Base-by-base conservation (phyloP, 2,888 invertebrate genomes). In the Conops quadrifasciatus region DNA sequence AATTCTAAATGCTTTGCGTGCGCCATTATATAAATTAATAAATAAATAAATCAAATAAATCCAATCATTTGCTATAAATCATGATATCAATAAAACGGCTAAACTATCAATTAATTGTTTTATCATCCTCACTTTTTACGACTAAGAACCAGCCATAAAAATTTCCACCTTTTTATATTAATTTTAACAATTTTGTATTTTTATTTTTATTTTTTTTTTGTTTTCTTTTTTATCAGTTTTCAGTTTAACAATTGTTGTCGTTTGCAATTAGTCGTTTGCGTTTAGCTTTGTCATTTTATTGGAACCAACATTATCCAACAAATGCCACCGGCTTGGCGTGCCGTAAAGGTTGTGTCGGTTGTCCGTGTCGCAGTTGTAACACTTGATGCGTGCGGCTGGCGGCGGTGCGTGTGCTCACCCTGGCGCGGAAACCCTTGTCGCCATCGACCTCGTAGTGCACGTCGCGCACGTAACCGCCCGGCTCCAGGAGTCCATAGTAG, bases 361-460 rank as follows among this genome's bases (percentile, higher is more conserved):
- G 83, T 47, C 79, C 77, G 59, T 76, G 71, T 30, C 76, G 71
- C 56, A 79, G 74, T 63, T 78, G 77, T 64, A 80, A 72, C 2
- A 77, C 71, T 71, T 83, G 82, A 72, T 82, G 82, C 64, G 79
- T 82, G 67, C 77, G 77, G 73, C 83, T 83, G 71, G 80, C 78
- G 69, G 80, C 81, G 63, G 82, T 81, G 43, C 80, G 77, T 24
- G 80, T 85, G 75, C 78, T 79, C 21, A 85, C 80, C 13, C 80
- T 80, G 68, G 81, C 81, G 65, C 77, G 77, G 71, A 81, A 83
- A 11, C 82, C 82, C 66, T 76, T 80, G 56, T 80, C 75, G 0
- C 80, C 81, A 65, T 80, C 77, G 13, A 83, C 83, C 74, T 83
- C 81, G 72, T 82, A 83, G 74, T 81, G 80, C 1, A 85, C 82